Conservation (phyloP, 30 jellyfish, hydroid and myxozoan genomes). For the Sanderia malayensis region DNA sequence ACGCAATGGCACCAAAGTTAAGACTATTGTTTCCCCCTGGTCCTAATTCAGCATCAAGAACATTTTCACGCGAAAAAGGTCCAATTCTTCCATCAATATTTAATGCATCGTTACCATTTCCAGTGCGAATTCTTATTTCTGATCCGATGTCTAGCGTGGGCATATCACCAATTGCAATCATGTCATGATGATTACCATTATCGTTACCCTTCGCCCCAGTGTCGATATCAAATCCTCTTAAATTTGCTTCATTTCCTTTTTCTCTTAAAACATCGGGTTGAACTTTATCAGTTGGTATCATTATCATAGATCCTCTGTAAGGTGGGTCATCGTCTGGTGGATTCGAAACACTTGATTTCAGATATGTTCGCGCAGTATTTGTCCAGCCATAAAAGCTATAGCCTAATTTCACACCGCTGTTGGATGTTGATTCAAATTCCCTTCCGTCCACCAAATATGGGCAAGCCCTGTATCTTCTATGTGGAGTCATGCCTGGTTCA, state of each 20-base stretch:
- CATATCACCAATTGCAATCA: conserved; percentile 37
- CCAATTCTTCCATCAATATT: conserved; percentile 41
- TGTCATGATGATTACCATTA: conserved; percentile 11
- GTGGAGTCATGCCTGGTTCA: neutral
- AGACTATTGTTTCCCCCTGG: conserved; percentile 20
- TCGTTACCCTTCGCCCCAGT: conserved; percentile 11
- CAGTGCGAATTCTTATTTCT: conserved; percentile 8
- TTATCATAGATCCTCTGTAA: conserved; percentile 19
- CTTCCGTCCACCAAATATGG: conserved; percentile 21
- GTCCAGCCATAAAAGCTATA: conserved; percentile 31
- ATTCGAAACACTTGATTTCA: neutral
- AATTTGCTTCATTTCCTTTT: neutral
- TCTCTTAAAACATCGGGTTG: conserved; percentile 8
- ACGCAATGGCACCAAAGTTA: conserved; percentile 3
- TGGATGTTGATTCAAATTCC: too few relatives aligned
- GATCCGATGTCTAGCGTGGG: conserved; percentile 8
- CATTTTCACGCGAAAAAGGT: neutral
- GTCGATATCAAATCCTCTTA: conserved; percentile 21
- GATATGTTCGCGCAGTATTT: neutral
- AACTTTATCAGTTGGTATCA: conserved; percentile 31
- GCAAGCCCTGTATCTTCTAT: too few relatives aligned
- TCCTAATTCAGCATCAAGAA: conserved; percentile 41
- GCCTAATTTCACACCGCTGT: neutral
- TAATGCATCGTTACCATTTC: conserved; percentile 48
- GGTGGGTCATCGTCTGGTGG: neutral